Percentiles rank a stretch among this genome's conserved stretches.
Evolutionary conservation across 2,113 vertebrate species (phyloP).

Genomic region (Mustelus asterias): DNA sequence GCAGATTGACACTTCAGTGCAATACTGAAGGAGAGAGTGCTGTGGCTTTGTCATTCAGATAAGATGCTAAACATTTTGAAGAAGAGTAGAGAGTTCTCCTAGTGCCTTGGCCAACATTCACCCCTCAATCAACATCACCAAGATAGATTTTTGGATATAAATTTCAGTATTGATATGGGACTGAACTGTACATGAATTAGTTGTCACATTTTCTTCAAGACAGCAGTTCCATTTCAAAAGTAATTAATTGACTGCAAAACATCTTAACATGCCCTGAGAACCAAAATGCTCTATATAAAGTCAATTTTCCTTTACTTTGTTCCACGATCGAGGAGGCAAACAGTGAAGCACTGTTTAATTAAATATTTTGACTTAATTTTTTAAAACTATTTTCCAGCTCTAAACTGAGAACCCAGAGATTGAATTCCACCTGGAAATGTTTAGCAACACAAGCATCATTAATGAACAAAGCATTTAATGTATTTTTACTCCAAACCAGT

Average conservation of each 20-base stretch:
- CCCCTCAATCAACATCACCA: not conserved
- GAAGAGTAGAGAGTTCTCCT: not conserved
- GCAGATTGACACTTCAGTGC: no score
- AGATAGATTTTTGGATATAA: not conserved
- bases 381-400: not conserved
- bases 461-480: not conserved
- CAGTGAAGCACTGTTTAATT: not conserved
- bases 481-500: not conserved
- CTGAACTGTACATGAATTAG: not conserved
- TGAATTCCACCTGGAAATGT: not conserved
- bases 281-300: not conserved
- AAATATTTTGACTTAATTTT: not conserved
- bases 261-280: not conserved
- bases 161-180: not conserved
- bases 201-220: not conserved
- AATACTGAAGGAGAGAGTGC: no score
- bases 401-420: not conserved
- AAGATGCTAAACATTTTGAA: no score
- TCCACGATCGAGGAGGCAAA: not conserved
- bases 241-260: not conserved
- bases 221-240: not conserved
- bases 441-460: not conserved
- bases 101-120: not conserved
- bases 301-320: not conserved
- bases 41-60: no score